These are phyloP conservation scores for Mythimna impura DNA, from an alignment of 2,888 invertebrate genomes.

Conservation along the genomic window DNA sequence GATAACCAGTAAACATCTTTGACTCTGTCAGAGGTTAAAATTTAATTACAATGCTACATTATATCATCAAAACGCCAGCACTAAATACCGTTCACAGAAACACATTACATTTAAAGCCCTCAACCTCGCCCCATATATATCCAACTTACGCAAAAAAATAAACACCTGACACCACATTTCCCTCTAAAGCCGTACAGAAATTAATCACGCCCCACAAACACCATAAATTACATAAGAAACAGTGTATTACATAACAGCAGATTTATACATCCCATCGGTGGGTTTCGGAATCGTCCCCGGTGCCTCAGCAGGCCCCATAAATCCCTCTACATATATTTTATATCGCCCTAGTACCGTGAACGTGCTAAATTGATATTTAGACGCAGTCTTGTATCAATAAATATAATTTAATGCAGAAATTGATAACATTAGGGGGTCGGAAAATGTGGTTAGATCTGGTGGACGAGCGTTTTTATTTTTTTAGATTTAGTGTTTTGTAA, in stretches of 20 bases:
- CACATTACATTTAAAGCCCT: background rate
- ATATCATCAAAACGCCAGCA: background rate
- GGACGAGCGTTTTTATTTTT: background rate
- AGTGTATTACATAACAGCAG: constrained; percentile 59
- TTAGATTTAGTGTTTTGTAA: background rate
- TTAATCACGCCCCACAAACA: constrained; percentile 62
- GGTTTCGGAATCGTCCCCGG: constrained; percentile 60
- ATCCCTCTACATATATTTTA: constrained; percentile 73
- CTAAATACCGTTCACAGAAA: background rate
- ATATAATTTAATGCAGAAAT: constrained; percentile 69
- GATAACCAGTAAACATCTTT: background rate
- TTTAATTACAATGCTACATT: background rate
- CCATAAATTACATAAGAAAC: constrained; percentile 65
- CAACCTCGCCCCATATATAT: constrained; percentile 2
- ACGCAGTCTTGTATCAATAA: constrained; percentile 69
- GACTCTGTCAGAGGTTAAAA: background rate
- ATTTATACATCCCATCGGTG: constrained; percentile 61
- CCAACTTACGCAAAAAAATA: constrained; percentile 20
- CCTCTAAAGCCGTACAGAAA: constrained; percentile 52
- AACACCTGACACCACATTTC: constrained; percentile 49
- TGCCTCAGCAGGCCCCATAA: constrained; percentile 54
- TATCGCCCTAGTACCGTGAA: constrained; percentile 72
- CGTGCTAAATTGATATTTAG: constrained; percentile 79
- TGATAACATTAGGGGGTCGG: constrained; percentile 52
- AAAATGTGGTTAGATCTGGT: background rate